Evolutionary conservation across 2,888 invertebrate species (phyloP).

Genomic region (Tenthredo amoena): DNA sequence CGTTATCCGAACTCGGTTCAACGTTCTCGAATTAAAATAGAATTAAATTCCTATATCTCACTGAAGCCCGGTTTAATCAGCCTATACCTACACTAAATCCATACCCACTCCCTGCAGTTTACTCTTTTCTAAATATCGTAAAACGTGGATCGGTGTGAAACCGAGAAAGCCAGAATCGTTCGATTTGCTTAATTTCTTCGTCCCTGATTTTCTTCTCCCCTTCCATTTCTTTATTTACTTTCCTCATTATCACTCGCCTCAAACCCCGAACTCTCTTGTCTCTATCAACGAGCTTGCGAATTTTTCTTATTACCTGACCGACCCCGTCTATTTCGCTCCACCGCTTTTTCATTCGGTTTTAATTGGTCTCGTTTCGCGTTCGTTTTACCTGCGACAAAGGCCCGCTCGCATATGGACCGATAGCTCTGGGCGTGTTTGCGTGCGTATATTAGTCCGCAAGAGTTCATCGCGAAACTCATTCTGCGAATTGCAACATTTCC

Average conservation of each 20-base stretch:
- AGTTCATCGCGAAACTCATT: background rate
- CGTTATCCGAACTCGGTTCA: background rate
- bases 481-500: background rate
- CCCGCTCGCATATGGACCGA: background rate
- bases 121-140: background rate
- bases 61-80: slow-evolving; percentile 5
- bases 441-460: background rate
- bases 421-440: background rate
- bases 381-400: background rate
- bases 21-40: slow-evolving; percentile 28
- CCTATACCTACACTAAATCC: background rate
- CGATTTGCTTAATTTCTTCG: background rate
- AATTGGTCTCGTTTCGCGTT: slow-evolving; percentile 44
- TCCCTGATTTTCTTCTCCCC: background rate
- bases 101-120: background rate
- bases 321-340: slow-evolving; percentile 21
- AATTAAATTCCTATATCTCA: slow-evolving; percentile 24
- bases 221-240: background rate
- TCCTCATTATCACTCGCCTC: background rate
- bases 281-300: background rate
- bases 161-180: background rate
- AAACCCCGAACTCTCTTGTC: background rate
- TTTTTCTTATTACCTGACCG: slow-evolving; percentile 17
- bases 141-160: background rate
- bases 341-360: slow-evolving; percentile 36